Conservation (phyloP, 2,797 vertebrate species). For the Uromys caudimaculatus region DNA sequence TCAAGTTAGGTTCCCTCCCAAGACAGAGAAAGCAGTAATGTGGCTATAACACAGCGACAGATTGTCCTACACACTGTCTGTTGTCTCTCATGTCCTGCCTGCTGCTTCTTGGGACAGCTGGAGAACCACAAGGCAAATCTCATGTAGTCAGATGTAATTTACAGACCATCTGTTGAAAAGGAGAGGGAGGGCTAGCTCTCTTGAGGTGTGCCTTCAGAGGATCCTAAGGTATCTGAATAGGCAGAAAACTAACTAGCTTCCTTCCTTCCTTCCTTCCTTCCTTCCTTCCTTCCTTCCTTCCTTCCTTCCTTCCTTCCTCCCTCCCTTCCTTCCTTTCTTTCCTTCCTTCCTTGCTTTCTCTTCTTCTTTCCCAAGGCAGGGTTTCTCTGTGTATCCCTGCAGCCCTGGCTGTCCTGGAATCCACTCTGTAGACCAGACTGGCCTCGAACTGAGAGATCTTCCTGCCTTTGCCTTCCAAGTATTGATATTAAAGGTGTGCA, state of each 20-base stretch:
- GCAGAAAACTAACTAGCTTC: background rate
- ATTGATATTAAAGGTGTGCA: background rate
- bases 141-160: background rate
- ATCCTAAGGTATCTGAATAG: background rate
- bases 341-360: fast-evolving
- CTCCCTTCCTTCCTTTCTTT: no score
- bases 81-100: background rate
- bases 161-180: background rate
- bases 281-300: no score
- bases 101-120: background rate
- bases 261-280: background rate
- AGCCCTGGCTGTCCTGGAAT: background rate
- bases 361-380: no score
- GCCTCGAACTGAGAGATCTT: background rate
- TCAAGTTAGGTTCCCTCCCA: background rate
- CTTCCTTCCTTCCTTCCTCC: fast-evolving
- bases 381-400: background rate
- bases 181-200: background rate
- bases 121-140: background rate
- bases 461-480: background rate
- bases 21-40: background rate
- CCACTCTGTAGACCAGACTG: background rate
- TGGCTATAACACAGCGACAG: background rate
- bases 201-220: background rate
- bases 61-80: background rate